These are phyloP conservation scores for Cheilosia vulpina DNA, from an alignment of 2,888 invertebrate species.

Conservation along the genomic window DNA sequence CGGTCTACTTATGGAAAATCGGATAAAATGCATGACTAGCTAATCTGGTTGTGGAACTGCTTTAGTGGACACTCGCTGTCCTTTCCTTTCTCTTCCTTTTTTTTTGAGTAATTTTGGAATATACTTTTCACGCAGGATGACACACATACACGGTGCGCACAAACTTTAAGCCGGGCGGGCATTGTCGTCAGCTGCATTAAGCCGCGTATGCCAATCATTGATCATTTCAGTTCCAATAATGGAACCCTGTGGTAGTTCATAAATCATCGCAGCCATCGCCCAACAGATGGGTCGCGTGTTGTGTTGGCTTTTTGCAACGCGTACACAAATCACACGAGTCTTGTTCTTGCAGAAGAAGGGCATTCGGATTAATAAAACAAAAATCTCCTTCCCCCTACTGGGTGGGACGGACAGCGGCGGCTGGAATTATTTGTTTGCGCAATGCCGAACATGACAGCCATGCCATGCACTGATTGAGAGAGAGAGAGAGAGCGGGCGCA, in stretches of 20 bases:
- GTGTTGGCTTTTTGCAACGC: conserved; percentile 51
- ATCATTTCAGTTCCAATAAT: conserved; percentile 69
- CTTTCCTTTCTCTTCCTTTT: not conserved
- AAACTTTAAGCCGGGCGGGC: conserved; percentile 21
- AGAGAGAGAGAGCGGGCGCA: conserved; percentile 13
- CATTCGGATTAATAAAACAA: conserved; percentile 53
- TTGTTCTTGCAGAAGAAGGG: conserved; percentile 10
- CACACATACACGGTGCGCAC: conserved; percentile 31
- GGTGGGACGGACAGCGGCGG: conserved; percentile 42
- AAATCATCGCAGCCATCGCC: conserved; percentile 56
- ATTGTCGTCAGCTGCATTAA: conserved; percentile 59
- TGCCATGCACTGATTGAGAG: conserved; percentile 58
- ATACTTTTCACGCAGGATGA: conserved; percentile 50
- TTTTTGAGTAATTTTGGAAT: conserved; percentile 47
- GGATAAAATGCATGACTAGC: conserved; percentile 66
- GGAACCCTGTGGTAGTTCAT: conserved; percentile 68
- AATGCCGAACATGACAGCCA: conserved; percentile 68
- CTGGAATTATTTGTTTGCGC: conserved; percentile 65
- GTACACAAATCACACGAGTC: conserved; percentile 61
- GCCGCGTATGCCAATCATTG: conserved; percentile 70
- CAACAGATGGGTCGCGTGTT: conserved; percentile 65
- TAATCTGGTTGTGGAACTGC: conserved; percentile 70
- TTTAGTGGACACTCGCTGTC: conserved; percentile 47
- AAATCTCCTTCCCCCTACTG: conserved; percentile 35
- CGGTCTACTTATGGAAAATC: conserved; percentile 65